Conservation (phyloP, 1,140 invertebrate species). For the Vanessa atalanta region DNA sequence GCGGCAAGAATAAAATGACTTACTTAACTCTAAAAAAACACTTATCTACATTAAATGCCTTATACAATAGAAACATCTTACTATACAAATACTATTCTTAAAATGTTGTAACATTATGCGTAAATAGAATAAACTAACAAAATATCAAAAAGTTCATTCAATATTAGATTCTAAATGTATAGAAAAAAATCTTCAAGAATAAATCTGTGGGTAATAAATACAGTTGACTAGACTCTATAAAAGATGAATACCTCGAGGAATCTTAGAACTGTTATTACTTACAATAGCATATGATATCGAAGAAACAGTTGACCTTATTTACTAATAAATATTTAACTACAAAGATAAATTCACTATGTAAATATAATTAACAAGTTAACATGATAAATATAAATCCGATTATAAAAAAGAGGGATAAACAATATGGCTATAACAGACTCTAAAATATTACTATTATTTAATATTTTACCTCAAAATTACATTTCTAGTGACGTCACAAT, state of each 20-base stretch:
- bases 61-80: constrained; percentile 11
- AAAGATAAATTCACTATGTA: not conserved
- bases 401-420: no score
- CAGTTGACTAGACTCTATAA: constrained; percentile 30
- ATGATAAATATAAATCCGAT: no score
- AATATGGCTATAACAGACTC: no score
- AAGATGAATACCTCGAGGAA: constrained; percentile 6
- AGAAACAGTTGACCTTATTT: constrained; percentile 5
- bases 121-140: not conserved
- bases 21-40: not conserved
- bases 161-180: not conserved
- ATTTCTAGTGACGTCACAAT: no score
- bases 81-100: constrained; percentile 5
- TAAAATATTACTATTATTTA: no score
- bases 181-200: constrained; percentile 1
- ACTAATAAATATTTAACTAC: constrained; percentile 7
- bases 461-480: no score
- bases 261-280: constrained; percentile 10
- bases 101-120: not conserved
- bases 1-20: not conserved
- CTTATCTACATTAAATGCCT: not conserved
- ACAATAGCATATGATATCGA: constrained; percentile 1
- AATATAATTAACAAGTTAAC: no score
- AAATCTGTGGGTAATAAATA: constrained; percentile 23
- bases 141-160: not conserved